These are phyloP conservation scores for Clarias laeviceps DNA, from an alignment of 2,797 vertebrate genomes.

Conservation along the genomic window DNA sequence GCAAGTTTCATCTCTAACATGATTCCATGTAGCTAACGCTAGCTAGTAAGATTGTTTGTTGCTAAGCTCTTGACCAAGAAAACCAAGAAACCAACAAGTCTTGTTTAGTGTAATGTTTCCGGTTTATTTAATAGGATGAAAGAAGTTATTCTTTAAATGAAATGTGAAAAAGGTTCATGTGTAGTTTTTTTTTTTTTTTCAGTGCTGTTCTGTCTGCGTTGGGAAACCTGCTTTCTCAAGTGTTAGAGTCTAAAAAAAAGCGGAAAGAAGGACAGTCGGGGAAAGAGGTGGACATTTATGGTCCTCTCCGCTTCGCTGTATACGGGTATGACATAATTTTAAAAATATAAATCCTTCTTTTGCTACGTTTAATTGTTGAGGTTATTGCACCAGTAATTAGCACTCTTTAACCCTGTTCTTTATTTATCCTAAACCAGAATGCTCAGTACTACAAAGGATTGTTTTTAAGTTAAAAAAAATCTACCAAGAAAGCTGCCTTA, in stretches of 20 bases:
- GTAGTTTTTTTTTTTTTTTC: slow-evolving; percentile 27
- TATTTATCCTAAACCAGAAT: background rate
- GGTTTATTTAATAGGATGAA: background rate
- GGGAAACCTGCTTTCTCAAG: slow-evolving; percentile 84
- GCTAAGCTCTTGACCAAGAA: background rate
- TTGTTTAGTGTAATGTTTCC: background rate
- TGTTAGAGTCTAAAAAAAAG: slow-evolving; percentile 75
- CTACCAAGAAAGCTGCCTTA: background rate
- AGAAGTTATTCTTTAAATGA: background rate
- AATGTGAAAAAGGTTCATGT: background rate
- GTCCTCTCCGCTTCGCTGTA: slow-evolving; percentile 78
- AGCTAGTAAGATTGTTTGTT: background rate
- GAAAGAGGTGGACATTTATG: slow-evolving; percentile 69
- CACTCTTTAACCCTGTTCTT: background rate
- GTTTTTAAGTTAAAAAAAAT: background rate
- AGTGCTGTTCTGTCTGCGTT: slow-evolving; percentile 86
- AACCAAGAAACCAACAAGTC: background rate
- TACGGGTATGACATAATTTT: slow-evolving; percentile 77
- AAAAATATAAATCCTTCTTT: no score
- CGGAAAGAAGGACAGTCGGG: slow-evolving; percentile 59
- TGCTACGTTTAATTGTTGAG: background rate
- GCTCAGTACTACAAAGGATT: background rate
- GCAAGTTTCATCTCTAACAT: no score
- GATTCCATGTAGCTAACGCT: background rate
- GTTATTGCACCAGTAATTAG: background rate